phyloP scores from a whole-genome alignment of 1,140 invertebrate species.

The Lasaia peninsularis region DNA sequence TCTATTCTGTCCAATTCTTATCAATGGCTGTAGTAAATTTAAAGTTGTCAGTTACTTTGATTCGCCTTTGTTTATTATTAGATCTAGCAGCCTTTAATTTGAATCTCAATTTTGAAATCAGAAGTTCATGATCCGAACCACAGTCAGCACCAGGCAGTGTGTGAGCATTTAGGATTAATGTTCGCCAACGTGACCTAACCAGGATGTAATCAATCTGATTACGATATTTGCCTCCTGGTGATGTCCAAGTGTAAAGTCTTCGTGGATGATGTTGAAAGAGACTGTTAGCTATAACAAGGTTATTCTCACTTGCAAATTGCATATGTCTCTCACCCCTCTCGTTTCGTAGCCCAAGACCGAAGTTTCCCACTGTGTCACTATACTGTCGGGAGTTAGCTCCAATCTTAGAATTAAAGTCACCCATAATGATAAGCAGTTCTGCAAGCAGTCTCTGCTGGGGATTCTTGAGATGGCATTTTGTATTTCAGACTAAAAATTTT shows the following conservation, averaged over 20 bases:
- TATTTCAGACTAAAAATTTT: constrained; percentile 23
- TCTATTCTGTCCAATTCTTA: not conserved
- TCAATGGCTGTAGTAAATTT: no score
- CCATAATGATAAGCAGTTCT: constrained; percentile 22
- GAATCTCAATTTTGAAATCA: constrained; percentile 6
- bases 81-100: no score
- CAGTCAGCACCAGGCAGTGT: constrained; percentile 10
- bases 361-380: constrained; percentile 15
- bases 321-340: constrained; percentile 27
- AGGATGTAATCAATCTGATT: constrained; percentile 1
- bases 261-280: constrained; percentile 25
- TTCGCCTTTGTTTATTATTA: not conserved
- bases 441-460: constrained; percentile 25
- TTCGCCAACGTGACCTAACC: constrained; percentile 10
- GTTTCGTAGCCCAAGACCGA: constrained; percentile 28
- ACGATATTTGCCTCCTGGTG: constrained; percentile 19
- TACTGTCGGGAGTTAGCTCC: constrained; percentile 12
- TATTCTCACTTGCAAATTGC: constrained; percentile 29
- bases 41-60: not conserved
- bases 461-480: constrained; percentile 19
- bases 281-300: constrained; percentile 27
- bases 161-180: constrained; percentile 6
- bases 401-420: constrained; percentile 30
- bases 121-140: constrained; percentile 18
- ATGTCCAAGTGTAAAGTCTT: constrained; percentile 27